Base-by-base conservation (phyloP, 1,140 invertebrate species). In the Zaprionus nigranus region DNA sequence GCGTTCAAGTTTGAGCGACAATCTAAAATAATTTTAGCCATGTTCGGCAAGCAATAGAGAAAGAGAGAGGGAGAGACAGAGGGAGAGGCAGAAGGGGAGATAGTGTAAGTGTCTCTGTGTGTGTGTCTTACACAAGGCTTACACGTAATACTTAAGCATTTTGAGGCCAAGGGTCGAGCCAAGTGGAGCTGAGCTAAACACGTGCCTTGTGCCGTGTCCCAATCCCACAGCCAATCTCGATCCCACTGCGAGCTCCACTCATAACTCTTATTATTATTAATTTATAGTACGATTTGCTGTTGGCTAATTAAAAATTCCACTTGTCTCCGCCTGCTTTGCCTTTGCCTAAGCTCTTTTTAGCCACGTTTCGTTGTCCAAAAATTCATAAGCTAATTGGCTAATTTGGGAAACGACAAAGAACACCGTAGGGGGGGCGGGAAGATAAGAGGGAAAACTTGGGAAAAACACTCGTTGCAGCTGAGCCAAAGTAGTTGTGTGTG, bases 1-100 rank as follows among this genome's bases (percentile, higher is more conserved):
- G 66, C 56, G 15, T 51, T 11, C 53, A 86, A 87, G 84, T 88
- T 88, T 84, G 70, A 84, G 78, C 75, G 85, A 84, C 84, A 90
- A 90, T 90, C 85, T 88, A 88, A 84, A 88, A 88, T 88, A 88
- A 86, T 88, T 90, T 90, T 34, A 69, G 67, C 75, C 53, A 71
- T 62, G 70, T 61, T 13, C 38, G 63, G 36, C 12, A 38, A 38
- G 36, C 13, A 38, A 38, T 3, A 38, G 12, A 4, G 36, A 38
- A 38, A 38, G 13, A 15, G 36, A 38, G 36, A 5, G 7, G 3
- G 15, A 17, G 40, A 17, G 15, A 0, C 0, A 43, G 15, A n/a
- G 15, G 40, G 5, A n/a, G n/a, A 4, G n/a, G 1, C 7, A 9
- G 40, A n/a, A n/a, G 6, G 15, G 6, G 0, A 40, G 5, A 46